Evolutionary conservation across 2,888 invertebrate genomes (phyloP).

Genomic region (Penaeus monodon): DNA sequence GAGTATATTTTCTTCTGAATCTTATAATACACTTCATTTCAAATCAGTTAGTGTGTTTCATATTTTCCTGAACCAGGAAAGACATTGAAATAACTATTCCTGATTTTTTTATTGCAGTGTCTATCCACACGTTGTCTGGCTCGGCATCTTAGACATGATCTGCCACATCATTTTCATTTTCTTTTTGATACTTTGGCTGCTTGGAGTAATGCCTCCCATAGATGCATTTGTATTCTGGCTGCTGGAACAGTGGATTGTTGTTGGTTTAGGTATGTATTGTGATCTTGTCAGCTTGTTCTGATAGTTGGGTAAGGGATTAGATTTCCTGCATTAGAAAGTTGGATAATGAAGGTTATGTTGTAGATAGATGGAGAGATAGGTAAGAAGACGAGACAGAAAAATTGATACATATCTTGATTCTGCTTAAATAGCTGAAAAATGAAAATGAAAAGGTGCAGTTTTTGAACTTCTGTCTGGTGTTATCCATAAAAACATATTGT

Average conservation of each 20-base stretch:
- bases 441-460: too few relatives aligned
- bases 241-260: conserved; percentile 62
- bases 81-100: too few relatives aligned
- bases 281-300: background rate
- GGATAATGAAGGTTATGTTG: background rate
- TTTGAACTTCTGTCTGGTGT: too few relatives aligned
- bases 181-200: conserved; percentile 48
- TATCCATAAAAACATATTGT: too few relatives aligned
- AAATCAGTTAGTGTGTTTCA: background rate
- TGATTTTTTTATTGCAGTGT: conserved; percentile 28
- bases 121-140: conserved; percentile 46
- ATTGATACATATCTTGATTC: too few relatives aligned
- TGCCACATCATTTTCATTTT: conserved; percentile 47
- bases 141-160: conserved; percentile 44
- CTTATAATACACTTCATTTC: background rate
- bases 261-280: conserved; percentile 55
- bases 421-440: too few relatives aligned
- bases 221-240: conserved; percentile 63
- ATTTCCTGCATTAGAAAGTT: background rate
- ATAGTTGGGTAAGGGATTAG: background rate
- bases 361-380: too few relatives aligned
- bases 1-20: background rate
- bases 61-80: background rate
- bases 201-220: conserved; percentile 61
- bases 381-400: too few relatives aligned